A percentile compares a stretch with the other conserved stretches of the same genome.
phyloP scores from a whole-genome alignment of 2,797 vertebrate species.

The Sebastolobus alascanus region DNA sequence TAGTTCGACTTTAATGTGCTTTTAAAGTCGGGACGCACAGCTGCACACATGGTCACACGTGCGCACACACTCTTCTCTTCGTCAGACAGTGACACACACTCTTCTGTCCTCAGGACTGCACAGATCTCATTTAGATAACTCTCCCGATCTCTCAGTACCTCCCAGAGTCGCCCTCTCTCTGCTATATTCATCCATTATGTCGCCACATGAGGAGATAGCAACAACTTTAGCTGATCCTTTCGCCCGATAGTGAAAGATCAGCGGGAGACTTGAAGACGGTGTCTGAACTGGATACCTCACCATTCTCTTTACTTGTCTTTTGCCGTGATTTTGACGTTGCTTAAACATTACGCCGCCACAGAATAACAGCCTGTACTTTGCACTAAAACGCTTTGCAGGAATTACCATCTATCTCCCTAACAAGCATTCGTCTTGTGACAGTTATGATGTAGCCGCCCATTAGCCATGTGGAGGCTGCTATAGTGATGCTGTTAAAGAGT shows the following conservation, averaged over 20 bases:
- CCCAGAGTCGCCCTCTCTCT: conserved; percentile 38
- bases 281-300: conserved; percentile 20
- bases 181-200: conserved; percentile 59
- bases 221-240: conserved; percentile 53
- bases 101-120: conserved; percentile 52
- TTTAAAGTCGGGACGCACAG: conserved; percentile 19
- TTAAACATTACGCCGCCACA: background rate
- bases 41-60: conserved; percentile 18
- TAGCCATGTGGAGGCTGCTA: conserved; percentile 31
- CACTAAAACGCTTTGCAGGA: conserved; percentile 38
- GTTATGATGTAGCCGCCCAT: conserved; percentile 30
- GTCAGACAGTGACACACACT: conserved; percentile 43
- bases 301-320: background rate
- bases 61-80: conserved; percentile 7
- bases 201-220: conserved; percentile 44
- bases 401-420: conserved; percentile 42
- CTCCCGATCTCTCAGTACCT: conserved; percentile 55
- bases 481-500: conserved; percentile 46
- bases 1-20: conserved; percentile 23
- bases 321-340: conserved; percentile 3
- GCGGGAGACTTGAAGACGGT: conserved; percentile 10
- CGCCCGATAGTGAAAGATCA: conserved; percentile 40
- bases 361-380: conserved; percentile 31
- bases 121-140: conserved; percentile 79
- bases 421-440: conserved; percentile 38